Evolutionary conservation across 2,797 vertebrate genomes (phyloP).

Genomic region (Hydrolagus colliei): DNA sequence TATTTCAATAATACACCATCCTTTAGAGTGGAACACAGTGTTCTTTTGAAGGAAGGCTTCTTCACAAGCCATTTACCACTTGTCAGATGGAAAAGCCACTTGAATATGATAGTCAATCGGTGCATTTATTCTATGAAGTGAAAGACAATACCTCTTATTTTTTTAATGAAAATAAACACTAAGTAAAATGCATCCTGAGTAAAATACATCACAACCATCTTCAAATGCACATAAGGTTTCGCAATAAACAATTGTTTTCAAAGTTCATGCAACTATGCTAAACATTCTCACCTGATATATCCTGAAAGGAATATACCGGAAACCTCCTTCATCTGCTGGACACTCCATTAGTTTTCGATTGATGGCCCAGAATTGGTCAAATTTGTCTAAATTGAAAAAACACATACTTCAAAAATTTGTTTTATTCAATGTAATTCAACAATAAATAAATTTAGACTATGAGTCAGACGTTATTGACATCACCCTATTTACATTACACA

Average conservation of each 20-base stretch:
- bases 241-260: background rate
- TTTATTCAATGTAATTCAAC: background rate
- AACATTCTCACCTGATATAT: conserved; percentile 82
- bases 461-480: background rate
- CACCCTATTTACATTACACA: too few species aligned
- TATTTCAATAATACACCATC: background rate
- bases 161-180: background rate
- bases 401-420: background rate
- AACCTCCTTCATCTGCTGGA: conserved; percentile 83
- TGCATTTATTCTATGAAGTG: background rate
- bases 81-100: background rate
- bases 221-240: background rate
- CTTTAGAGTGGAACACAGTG: background rate
- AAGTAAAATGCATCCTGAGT: background rate
- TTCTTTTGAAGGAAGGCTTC: background rate
- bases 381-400: conserved; percentile 75
- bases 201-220: background rate
- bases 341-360: conserved; percentile 98
- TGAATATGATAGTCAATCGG: background rate
- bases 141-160: background rate
- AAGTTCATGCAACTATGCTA: background rate
- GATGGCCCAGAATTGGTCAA: conserved; percentile 98
- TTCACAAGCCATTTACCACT: background rate
- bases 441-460: background rate
- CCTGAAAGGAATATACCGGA: conserved; percentile 95